These are phyloP conservation scores for Gymnothorax javanicus DNA, from an alignment of 2,797 vertebrate genomes.

Conservation along the genomic window DNA sequence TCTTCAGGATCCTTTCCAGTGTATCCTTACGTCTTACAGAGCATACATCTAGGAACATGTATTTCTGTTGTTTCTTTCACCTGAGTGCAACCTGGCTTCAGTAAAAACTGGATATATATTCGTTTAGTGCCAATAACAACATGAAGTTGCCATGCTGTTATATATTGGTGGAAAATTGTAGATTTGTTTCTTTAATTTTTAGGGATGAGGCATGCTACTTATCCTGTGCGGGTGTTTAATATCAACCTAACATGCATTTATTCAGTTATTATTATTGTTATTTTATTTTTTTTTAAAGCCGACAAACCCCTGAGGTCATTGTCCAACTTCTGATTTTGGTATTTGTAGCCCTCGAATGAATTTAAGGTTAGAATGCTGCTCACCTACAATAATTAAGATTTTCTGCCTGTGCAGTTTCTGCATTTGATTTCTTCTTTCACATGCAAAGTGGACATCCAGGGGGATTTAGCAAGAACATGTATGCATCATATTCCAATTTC, in stretches of 20 bases:
- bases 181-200: not conserved
- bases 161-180: not conserved
- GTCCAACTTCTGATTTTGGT: not conserved
- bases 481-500: conserved; percentile 7
- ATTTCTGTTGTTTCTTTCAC: not conserved
- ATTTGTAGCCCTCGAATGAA: not conserved
- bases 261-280: not conserved
- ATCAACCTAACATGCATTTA: not conserved
- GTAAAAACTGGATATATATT: not conserved
- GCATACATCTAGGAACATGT: not conserved
- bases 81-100: not conserved
- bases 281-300: not conserved
- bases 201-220: not conserved
- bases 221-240: not conserved
- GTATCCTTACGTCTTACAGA: not conserved
- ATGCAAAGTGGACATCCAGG: conserved; percentile 3
- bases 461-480: conserved; percentile 16
- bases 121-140: not conserved
- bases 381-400: not conserved
- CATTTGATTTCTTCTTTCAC: not conserved
- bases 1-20: not conserved
- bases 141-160: not conserved
- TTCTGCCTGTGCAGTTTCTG: not conserved
- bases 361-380: not conserved
- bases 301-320: not conserved